Base-by-base conservation (phyloP, 2,113 vertebrate species). In the Reinhardtius hippoglossoides region DNA sequence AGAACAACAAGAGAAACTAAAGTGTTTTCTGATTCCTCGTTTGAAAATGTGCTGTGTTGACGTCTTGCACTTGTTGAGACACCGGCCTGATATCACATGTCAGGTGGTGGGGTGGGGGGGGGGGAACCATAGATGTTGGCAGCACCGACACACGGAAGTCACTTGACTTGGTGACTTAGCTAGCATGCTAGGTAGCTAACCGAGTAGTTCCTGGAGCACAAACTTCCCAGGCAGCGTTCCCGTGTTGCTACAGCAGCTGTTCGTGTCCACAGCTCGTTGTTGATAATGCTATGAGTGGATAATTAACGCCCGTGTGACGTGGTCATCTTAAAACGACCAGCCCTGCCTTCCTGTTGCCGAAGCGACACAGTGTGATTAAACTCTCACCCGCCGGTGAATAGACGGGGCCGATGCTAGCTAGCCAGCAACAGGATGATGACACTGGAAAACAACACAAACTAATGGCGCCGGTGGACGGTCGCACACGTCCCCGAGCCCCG, bases 341-440 rank as follows among this genome's bases (percentile, higher is more conserved):
- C 24, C 2, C 21, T 20, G 50, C 50, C 15, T 71, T 55, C 9
- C 3, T 42, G 23, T 74, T 37, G 12, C 37, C 57, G 7, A 16
- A 42, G 37, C 59, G 76, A 20, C n/a, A 60, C 5, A 42, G n/a
- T 20, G 20, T 50, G 10, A 52, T n/a, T 59, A 18, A 18, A 70
- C 2, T 21, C 31, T 27, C 63, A 10, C 21, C 9, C 37, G 40
- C 86, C 89, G 72, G 84, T 86, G 76, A 74, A 91, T 91, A 92
- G 89, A 93, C 90, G 85, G 74, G 44, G 81, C 91, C 87, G 64
- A 35, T 2, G 75, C 67, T 81, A 90, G 82, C 88, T 90, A 86
- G 80, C 88, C 83, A 89, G 92, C 91, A 88, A 87, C 91, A 94
- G 88, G 89, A 93, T 90, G 90, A 94, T 92, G 92, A 92, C 92